These are phyloP conservation scores for Salvelinus fontinalis DNA, from an alignment of 2,113 vertebrate genomes.

Conservation along the genomic window DNA sequence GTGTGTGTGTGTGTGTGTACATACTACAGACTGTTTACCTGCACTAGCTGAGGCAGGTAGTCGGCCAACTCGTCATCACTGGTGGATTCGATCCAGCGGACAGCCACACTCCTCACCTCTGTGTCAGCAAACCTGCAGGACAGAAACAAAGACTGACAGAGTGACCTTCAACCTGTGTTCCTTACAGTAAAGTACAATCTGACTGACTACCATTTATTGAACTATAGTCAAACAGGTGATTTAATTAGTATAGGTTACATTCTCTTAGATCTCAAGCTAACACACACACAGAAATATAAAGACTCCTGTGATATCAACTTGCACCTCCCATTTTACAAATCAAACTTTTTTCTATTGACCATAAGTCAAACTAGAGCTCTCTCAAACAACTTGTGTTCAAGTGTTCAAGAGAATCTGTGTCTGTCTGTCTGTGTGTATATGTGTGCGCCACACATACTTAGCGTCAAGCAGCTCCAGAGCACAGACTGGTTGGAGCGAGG, in stretches of 20 bases:
- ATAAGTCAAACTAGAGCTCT: too few species aligned
- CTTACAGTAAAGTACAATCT: too few species aligned
- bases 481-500: slow-evolving; percentile 82
- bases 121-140: slow-evolving; percentile 91
- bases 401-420: too few species aligned
- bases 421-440: neutral
- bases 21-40: slow-evolving; percentile 69
- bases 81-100: slow-evolving; percentile 88
- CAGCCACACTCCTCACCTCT: slow-evolving; percentile 85
- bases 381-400: too few species aligned
- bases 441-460: slow-evolving; percentile 54
- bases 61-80: slow-evolving; percentile 92
- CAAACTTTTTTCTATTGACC: too few species aligned
- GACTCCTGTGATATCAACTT: too few species aligned
- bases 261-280: neutral
- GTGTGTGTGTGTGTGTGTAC: neutral
- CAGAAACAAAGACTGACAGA: slow-evolving; percentile 4
- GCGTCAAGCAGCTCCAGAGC: slow-evolving; percentile 92
- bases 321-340: neutral
- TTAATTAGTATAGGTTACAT: too few species aligned
- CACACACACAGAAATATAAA: neutral
- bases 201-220: too few species aligned
- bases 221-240: neutral
- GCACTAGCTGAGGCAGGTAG: slow-evolving; percentile 95
- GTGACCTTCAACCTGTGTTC: too few species aligned